phyloP scores from a whole-genome alignment of 2,888 invertebrate species.

The Keiferia lycopersicella region DNA sequence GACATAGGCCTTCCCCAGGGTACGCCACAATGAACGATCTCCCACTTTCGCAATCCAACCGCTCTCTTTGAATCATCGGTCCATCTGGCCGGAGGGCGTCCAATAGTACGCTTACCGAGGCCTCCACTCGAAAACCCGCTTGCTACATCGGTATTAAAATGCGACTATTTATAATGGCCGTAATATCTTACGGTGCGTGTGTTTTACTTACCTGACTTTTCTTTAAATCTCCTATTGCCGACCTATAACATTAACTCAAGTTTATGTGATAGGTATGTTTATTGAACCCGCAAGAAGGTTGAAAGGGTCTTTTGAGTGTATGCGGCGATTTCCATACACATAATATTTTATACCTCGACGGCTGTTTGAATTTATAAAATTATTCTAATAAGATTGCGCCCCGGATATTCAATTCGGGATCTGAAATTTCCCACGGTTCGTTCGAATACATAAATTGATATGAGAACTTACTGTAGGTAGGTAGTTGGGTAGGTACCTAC shows the following conservation, averaged over 20 bases:
- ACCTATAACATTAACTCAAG: neutral
- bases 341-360: constrained; percentile 5
- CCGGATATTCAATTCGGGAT: constrained; percentile 7
- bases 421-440: constrained; percentile 6
- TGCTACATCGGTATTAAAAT: too few species aligned
- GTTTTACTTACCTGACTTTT: neutral
- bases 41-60: too few species aligned
- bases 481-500: too few species aligned
- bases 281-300: neutral
- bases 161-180: too few species aligned
- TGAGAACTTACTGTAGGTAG: neutral
- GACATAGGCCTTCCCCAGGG: too few species aligned
- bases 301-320: constrained; percentile 15
- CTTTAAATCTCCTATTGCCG: neutral
- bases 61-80: too few species aligned
- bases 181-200: too few species aligned
- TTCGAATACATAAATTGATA: neutral
- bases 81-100: too few species aligned
- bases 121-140: too few species aligned
- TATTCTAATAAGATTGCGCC: constrained; percentile 16
- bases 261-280: neutral
- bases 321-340: constrained; percentile 6
- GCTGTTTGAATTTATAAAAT: constrained; percentile 15
- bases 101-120: too few species aligned
- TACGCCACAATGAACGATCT: too few species aligned